Base-by-base conservation (phyloP, 2,113 vertebrate species). In the Elachura formosa region DNA sequence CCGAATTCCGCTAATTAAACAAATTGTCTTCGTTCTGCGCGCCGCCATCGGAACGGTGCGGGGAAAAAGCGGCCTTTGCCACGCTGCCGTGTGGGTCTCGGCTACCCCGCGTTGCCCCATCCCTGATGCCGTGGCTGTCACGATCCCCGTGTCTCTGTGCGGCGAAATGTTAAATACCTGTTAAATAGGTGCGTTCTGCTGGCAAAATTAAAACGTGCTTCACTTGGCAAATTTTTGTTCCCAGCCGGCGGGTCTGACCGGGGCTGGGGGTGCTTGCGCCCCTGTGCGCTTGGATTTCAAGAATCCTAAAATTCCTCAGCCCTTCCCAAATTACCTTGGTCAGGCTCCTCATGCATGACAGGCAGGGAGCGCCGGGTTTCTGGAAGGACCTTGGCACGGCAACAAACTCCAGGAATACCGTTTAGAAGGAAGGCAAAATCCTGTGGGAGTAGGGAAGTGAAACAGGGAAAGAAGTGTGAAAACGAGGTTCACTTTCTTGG, bases 41-140 rank as follows among this genome's bases (percentile, higher is more conserved):
- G n/a, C n/a, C n/a, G n/a, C n/a, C n/a, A n/a, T n/a, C n/a, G n/a
- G 6, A 14, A 14, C 3, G 3, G 10, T 3, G 31, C 12, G 0
- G 49, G 40, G 34, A 12, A 33, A 33, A 45, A 55, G 33, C 0
- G 46, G 10, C n/a, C 75, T 24, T 4, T 16, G 34, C 74, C 80
- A 19, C 33, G 3, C 48, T 28, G 43, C 9, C 3, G 12, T 6
- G 34, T 2, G 1, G 49, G 25, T 24, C 13, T 41, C 34, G 6
- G 2, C 17, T 4, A 1, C 6, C 11, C n/a, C n/a, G 2, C 20
- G 0, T 0, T 2, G 9, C 36, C 16, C 25, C 58, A 2, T 3
- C 11, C n/a, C 43, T 6, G 12, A 3, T 6, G 14, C 23, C 5
- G 0, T 1, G 48, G 38, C 29, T 7, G 33, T 7, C 20, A 28